Evolutionary conservation across 2,888 invertebrate genomes (phyloP).

Genomic region (Athripsodes cinereus): DNA sequence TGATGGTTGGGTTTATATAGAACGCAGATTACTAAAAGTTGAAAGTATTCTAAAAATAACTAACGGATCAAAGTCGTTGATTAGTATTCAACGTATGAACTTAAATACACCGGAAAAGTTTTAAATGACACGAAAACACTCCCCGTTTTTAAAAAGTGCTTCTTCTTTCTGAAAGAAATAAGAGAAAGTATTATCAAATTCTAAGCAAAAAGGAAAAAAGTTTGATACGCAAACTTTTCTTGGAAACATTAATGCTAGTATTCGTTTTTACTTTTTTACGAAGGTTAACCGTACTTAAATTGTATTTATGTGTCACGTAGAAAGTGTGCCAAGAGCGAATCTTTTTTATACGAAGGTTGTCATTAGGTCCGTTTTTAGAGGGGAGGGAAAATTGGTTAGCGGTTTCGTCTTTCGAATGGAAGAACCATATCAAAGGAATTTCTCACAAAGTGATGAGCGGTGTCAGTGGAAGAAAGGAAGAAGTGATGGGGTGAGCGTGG

Average conservation of each 20-base stretch:
- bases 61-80: not conserved
- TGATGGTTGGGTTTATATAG: too few species aligned
- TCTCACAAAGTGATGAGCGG: not conserved
- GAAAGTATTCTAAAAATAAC: too few species aligned
- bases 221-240: not conserved
- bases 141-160: not conserved
- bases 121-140: conserved; percentile 25
- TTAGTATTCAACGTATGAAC: conserved; percentile 1
- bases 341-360: conserved; percentile 21
- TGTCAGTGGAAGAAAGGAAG: too few species aligned
- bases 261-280: not conserved
- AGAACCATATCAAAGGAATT: conserved; percentile 10
- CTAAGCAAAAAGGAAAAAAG: not conserved
- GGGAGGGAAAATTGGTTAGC: conserved; percentile 22
- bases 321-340: conserved; percentile 14
- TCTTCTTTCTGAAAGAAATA: not conserved
- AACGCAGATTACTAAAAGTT: too few species aligned
- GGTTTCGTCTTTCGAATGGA: conserved; percentile 13
- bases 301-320: not conserved
- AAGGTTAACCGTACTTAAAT: not conserved
- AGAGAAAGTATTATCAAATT: not conserved
- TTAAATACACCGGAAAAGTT: conserved; percentile 18
- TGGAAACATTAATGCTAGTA: not conserved
- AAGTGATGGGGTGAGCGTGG: not conserved
- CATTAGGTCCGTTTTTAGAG: conserved; percentile 21